Evolutionary conservation across 2,797 vertebrate species (phyloP).

Genomic region (Carduelis carduelis): DNA sequence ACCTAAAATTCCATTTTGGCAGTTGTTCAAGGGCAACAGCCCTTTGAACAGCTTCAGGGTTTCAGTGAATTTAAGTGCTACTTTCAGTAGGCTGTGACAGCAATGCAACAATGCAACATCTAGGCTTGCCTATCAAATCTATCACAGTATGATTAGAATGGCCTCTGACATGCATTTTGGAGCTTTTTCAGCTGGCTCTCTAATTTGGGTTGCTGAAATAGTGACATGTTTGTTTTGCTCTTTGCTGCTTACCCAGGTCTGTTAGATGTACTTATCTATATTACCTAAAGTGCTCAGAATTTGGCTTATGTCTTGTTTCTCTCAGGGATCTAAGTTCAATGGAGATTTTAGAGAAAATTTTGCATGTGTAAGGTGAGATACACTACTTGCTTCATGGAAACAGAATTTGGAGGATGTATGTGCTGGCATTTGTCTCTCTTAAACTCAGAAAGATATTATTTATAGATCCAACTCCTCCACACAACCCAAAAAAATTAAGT

Average conservation of each 20-base stretch:
- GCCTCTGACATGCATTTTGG: background rate
- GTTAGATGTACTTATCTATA: background rate
- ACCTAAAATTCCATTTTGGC: background rate
- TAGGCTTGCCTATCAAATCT: background rate
- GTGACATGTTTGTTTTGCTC: background rate
- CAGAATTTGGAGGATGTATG: background rate
- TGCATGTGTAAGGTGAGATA: background rate
- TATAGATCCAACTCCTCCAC: conserved; percentile 28
- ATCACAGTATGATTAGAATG: background rate
- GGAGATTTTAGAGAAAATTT: background rate
- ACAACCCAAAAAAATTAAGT: background rate
- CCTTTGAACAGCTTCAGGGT: background rate
- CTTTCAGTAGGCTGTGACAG: background rate
- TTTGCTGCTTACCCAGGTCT: background rate
- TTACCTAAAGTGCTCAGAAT: background rate
- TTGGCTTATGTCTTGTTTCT: background rate
- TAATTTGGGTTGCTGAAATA: background rate
- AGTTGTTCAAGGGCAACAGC: background rate
- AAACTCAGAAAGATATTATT: conserved; percentile 25
- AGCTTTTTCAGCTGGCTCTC: background rate
- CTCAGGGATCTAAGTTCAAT: background rate
- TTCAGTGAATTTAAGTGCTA: background rate
- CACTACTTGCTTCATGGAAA: background rate
- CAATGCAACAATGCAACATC: accelerated
- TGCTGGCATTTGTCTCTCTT: background rate